These are phyloP conservation scores for Apis cerana DNA, from an alignment of 1,140 invertebrate species.

Conservation along the genomic window DNA sequence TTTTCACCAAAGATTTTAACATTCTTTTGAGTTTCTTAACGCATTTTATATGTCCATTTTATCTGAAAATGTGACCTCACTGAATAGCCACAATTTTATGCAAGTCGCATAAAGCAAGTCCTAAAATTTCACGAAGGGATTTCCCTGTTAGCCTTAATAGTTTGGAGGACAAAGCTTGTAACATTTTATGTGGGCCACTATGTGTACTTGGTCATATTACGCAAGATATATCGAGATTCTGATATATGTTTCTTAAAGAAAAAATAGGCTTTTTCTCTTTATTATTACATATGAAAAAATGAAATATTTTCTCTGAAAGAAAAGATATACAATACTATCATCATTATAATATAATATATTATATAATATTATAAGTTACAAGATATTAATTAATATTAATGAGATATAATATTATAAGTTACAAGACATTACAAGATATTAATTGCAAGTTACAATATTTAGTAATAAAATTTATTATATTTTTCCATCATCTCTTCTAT, in stretches of 20 bases:
- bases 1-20: not conserved
- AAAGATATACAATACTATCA: not conserved
- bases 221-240: not conserved
- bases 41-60: not conserved
- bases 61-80: not conserved
- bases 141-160: not conserved
- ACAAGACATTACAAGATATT: too few relatives aligned
- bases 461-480: too few relatives aligned
- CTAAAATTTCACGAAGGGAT: not conserved
- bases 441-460: not conserved
- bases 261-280: not conserved
- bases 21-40: not conserved
- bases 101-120: not conserved
- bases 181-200: not conserved
- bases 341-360: not conserved
- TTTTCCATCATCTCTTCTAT: too few relatives aligned
- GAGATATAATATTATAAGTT: too few relatives aligned
- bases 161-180: not conserved
- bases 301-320: not conserved
- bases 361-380: too few relatives aligned
- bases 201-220: not conserved
- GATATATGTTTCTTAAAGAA: not conserved
- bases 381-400: too few relatives aligned
- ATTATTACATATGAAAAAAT: not conserved
- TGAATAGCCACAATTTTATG: not conserved